Evolutionary conservation across 1,140 invertebrate species (phyloP).

Genomic region (Papilio polytes): DNA sequence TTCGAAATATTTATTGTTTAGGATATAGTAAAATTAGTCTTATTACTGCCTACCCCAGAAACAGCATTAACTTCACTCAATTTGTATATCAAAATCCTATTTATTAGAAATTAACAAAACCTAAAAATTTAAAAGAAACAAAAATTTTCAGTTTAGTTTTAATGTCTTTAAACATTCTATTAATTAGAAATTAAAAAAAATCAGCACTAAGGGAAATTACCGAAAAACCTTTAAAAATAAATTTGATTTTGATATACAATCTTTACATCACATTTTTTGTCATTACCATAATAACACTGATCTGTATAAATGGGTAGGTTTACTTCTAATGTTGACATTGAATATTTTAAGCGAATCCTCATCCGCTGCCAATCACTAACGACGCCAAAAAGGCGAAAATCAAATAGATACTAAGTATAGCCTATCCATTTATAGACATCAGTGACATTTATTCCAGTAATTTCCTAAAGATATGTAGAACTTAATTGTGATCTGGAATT

Average conservation of each 20-base stretch:
- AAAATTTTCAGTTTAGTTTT: not conserved
- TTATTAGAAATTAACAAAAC: not conserved
- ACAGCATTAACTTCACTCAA: not conserved
- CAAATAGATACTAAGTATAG: too few relatives aligned
- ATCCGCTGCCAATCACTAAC: too few relatives aligned
- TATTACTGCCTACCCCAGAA: not conserved
- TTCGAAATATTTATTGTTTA: constrained; percentile 5
- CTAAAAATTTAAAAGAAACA: too few relatives aligned
- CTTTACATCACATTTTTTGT: not conserved
- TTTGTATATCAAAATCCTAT: constrained; percentile 8
- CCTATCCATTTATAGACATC: too few relatives aligned
- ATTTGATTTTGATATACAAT: not conserved
- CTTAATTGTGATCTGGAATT: constrained; percentile 10
- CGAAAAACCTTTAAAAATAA: too few relatives aligned
- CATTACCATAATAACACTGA: not conserved
- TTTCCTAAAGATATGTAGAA: too few relatives aligned
- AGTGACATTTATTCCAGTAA: too few relatives aligned
- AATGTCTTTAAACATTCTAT: not conserved
- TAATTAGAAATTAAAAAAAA: not conserved
- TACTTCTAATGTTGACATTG: too few relatives aligned
- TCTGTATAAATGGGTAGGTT: too few relatives aligned
- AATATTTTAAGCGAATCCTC: too few relatives aligned
- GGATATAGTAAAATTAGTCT: not conserved
- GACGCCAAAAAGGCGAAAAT: too few relatives aligned
- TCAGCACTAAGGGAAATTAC: not conserved